A percentile compares a stretch with the other conserved stretches of the same genome.
Evolutionary conservation across 2,888 invertebrate species (phyloP).

Genomic region (Diabrotica balteata): DNA sequence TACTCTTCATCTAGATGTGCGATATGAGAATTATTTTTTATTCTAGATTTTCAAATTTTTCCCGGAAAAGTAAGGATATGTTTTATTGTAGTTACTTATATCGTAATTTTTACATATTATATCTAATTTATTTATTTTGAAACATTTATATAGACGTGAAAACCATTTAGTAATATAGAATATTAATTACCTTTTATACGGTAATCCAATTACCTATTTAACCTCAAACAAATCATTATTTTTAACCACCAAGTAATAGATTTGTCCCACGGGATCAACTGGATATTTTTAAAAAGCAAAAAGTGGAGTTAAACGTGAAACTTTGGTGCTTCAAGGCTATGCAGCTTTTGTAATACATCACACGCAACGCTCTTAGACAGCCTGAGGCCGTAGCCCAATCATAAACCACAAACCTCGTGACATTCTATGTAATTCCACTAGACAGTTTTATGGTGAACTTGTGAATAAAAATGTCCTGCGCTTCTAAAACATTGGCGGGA

Average conservation of each 20-base stretch:
- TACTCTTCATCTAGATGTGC: too few relatives aligned
- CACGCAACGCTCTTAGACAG: conserved; percentile 24
- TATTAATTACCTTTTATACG: neutral
- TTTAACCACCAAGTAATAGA: too few relatives aligned
- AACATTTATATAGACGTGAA: too few relatives aligned
- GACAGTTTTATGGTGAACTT: conserved; percentile 42
- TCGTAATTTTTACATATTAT: too few relatives aligned
- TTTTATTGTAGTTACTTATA: too few relatives aligned
- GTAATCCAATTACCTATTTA: neutral
- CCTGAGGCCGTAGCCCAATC: conserved; percentile 38
- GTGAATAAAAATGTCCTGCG: conserved; percentile 25
- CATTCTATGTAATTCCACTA: conserved; percentile 40
- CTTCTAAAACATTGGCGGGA: conserved; percentile 4
- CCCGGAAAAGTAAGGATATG: too few relatives aligned
- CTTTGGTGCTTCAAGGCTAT: conserved; percentile 7
- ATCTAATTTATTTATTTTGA: too few relatives aligned
- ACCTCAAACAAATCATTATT: too few relatives aligned
- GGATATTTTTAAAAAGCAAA: conserved; percentile 6
- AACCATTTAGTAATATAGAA: too few relatives aligned
- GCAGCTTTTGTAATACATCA: conserved; percentile 22
- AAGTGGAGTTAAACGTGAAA: conserved; percentile 5
- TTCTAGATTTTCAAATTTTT: too few relatives aligned
- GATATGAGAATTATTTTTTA: too few relatives aligned
- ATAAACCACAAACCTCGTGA: conserved; percentile 40
- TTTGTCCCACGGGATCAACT: conserved; percentile 4